Percentiles rank a stretch among this genome's conserved stretches.
Evolutionary conservation across 1,140 invertebrate species (phyloP).

Genomic region (Papilio polytes): DNA sequence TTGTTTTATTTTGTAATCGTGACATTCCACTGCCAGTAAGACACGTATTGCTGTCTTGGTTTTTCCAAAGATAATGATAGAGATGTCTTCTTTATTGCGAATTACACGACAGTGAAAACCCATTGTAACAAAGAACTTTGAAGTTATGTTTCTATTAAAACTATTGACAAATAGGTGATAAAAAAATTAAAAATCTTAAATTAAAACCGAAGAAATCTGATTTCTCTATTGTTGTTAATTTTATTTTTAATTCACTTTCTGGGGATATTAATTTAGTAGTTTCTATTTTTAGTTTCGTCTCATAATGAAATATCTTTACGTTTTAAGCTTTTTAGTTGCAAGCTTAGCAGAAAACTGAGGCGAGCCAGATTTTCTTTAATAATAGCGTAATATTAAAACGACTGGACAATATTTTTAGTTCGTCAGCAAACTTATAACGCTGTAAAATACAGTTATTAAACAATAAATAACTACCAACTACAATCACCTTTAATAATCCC

Average conservation of each 20-base stretch:
- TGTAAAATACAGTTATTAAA: not conserved
- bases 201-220: too few relatives aligned
- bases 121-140: too few relatives aligned
- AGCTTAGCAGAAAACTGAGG: conserved; percentile 1
- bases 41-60: not conserved
- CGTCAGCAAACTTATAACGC: not conserved
- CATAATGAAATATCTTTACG: not conserved
- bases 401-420: not conserved
- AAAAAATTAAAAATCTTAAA: too few relatives aligned
- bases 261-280: not conserved
- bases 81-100: too few relatives aligned
- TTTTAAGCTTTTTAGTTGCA: not conserved
- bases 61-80: not conserved
- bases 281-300: not conserved
- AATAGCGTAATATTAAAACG: not conserved
- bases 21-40: not conserved
- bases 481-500: too few relatives aligned
- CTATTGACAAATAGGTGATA: too few relatives aligned
- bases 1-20: not conserved
- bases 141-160: too few relatives aligned
- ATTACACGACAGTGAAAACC: too few relatives aligned
- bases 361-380: not conserved
- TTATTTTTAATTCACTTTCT: too few relatives aligned
- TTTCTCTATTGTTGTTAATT: too few relatives aligned
- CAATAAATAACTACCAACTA: not conserved